These are phyloP conservation scores for Tychaedon coryphoeus DNA, from an alignment of 2,113 vertebrate genomes.

Conservation along the genomic window DNA sequence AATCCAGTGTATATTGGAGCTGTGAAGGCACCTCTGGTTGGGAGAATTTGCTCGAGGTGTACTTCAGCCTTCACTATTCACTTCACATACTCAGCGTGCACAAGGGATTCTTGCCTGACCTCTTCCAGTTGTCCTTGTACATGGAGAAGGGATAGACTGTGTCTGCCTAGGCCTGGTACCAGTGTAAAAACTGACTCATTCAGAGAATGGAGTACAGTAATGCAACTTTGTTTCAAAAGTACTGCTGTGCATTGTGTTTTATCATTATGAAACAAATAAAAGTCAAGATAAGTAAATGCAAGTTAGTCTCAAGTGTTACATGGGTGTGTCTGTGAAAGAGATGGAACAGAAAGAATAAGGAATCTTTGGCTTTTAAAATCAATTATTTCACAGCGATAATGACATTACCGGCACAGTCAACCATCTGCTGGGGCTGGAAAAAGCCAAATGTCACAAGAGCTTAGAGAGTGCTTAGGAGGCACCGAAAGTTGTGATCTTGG, in stretches of 20 bases:
- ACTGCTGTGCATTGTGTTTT: background rate
- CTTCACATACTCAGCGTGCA: accelerated
- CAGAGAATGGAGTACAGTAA: background rate
- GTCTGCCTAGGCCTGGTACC: background rate
- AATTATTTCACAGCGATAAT: background rate
- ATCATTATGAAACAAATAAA: background rate
- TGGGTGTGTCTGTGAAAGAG: background rate
- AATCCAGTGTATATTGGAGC: constrained; percentile 5
- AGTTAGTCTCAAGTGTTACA: background rate
- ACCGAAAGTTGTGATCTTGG: background rate
- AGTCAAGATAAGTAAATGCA: background rate
- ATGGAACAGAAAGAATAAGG: background rate
- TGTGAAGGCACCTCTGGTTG: constrained; percentile 45
- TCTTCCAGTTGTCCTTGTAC: background rate
- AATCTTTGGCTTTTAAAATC: background rate
- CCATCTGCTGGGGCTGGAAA: background rate
- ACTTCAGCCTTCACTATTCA: background rate
- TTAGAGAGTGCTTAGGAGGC: background rate
- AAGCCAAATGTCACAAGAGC: background rate
- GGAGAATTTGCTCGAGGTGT: background rate
- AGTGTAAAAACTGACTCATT: background rate
- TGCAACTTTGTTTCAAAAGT: background rate
- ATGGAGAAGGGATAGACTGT: background rate
- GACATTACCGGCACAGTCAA: background rate
- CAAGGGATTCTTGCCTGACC: background rate